These are phyloP conservation scores for Lacanobia wlatinum DNA, from an alignment of 2,888 invertebrate species.

Conservation along the genomic window DNA sequence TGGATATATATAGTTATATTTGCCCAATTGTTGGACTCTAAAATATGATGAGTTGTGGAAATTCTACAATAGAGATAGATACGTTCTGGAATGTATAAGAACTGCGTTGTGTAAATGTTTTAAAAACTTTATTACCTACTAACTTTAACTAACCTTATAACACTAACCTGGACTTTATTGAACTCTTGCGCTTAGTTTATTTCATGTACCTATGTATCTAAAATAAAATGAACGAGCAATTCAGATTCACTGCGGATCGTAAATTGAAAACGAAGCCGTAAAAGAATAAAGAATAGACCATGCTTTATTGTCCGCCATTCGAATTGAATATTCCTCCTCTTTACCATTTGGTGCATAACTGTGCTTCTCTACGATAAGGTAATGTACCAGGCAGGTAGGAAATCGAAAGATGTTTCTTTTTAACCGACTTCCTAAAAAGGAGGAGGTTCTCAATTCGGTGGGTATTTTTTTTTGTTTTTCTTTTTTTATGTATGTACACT, in stretches of 20 bases:
- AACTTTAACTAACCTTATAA: constrained; percentile 17
- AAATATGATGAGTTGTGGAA: too few relatives aligned
- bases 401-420: constrained; percentile 48
- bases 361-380: constrained; percentile 15
- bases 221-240: constrained; percentile 31
- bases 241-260: constrained; percentile 26
- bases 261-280: constrained; percentile 38
- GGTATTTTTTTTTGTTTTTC: too few relatives aligned
- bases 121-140: constrained; percentile 8
- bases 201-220: constrained; percentile 25
- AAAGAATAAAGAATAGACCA: constrained; percentile 38
- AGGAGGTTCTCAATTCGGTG: too few relatives aligned
- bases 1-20: neutral
- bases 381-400: constrained; percentile 38
- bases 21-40: neutral
- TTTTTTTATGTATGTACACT: too few relatives aligned
- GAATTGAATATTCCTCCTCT: constrained; percentile 37
- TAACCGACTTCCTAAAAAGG: too few relatives aligned
- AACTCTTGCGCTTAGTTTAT: constrained; percentile 24
- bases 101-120: neutral
- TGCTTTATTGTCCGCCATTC: constrained; percentile 40
- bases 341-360: constrained; percentile 28
- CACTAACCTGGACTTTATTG: constrained; percentile 13
- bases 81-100: too few relatives aligned
- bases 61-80: too few relatives aligned